Conservation (phyloP, 2,888 invertebrate genomes). For the Lasioglossum leucozonium region DNA sequence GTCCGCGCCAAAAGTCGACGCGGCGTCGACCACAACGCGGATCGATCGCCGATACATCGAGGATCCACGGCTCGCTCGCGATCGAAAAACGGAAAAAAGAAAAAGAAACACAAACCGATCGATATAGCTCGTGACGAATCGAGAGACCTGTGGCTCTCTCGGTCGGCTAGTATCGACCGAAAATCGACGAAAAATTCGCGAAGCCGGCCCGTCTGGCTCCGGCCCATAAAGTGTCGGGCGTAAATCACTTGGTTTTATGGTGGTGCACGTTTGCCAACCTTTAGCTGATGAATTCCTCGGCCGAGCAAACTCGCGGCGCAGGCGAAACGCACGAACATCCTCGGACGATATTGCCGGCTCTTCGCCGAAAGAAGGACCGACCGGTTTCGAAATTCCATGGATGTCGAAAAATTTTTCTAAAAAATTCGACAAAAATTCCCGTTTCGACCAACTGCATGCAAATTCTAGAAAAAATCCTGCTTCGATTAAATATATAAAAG, state of each 20-base stretch:
- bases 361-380: conserved; percentile 58
- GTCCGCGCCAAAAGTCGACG: conserved; percentile 22
- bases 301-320: conserved; percentile 68
- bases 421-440: background rate
- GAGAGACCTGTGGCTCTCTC: conserved; percentile 38
- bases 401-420: background rate
- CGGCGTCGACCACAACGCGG: background rate
- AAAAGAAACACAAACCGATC: conserved; percentile 10
- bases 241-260: conserved; percentile 85
- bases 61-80: background rate
- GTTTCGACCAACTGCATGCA: background rate
- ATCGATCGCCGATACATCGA: conserved; percentile 15
- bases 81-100: too few relatives aligned
- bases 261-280: conserved; percentile 84
- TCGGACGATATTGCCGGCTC: conserved; percentile 60
- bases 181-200: conserved; percentile 83
- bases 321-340: conserved; percentile 51
- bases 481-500: too few relatives aligned
- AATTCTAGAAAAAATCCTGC: background rate
- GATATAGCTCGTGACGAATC: conserved; percentile 29
- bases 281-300: conserved; percentile 84
- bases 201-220: conserved; percentile 81
- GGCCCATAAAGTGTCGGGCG: conserved; percentile 83
- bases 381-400: background rate
- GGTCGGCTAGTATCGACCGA: conserved; percentile 58